phyloP scores from a whole-genome alignment of 2,888 invertebrate species.

The Amitus sp. region DNA sequence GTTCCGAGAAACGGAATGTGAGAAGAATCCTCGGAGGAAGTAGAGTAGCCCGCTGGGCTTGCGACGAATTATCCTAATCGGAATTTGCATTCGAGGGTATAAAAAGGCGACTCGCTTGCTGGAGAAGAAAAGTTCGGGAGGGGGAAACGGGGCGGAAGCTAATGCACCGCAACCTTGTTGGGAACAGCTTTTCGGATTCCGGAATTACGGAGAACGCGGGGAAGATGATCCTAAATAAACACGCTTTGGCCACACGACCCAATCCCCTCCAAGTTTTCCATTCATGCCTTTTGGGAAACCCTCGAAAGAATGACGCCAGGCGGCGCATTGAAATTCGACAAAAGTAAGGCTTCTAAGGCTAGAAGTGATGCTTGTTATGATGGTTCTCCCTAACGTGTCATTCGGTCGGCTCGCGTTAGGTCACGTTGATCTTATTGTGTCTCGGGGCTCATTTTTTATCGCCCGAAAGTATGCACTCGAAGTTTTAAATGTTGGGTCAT shows the following conservation, averaged over 20 bases:
- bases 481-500: too few relatives aligned
- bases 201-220: slow-evolving; percentile 50
- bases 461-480: too few relatives aligned
- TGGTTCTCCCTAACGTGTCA: slow-evolving; percentile 25
- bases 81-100: too few relatives aligned
- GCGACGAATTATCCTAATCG: too few relatives aligned
- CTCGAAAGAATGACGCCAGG: slow-evolving; percentile 54
- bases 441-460: too few relatives aligned
- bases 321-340: slow-evolving; percentile 48
- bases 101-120: too few relatives aligned
- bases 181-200: slow-evolving; percentile 32
- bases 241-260: slow-evolving; percentile 60
- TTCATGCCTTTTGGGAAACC: slow-evolving; percentile 40
- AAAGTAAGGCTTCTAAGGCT: slow-evolving; percentile 21
- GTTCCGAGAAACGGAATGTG: background rate
- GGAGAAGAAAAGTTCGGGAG: too few relatives aligned
- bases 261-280: slow-evolving; percentile 45
- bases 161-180: background rate
- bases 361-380: slow-evolving; percentile 34
- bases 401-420: slow-evolving; percentile 28
- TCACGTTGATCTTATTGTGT: too few relatives aligned
- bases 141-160: background rate
- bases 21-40: background rate
- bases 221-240: slow-evolving; percentile 62
- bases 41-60: too few relatives aligned